These are phyloP conservation scores for Trilocha varians DNA, from an alignment of 2,888 invertebrate genomes.

Conservation along the genomic window DNA sequence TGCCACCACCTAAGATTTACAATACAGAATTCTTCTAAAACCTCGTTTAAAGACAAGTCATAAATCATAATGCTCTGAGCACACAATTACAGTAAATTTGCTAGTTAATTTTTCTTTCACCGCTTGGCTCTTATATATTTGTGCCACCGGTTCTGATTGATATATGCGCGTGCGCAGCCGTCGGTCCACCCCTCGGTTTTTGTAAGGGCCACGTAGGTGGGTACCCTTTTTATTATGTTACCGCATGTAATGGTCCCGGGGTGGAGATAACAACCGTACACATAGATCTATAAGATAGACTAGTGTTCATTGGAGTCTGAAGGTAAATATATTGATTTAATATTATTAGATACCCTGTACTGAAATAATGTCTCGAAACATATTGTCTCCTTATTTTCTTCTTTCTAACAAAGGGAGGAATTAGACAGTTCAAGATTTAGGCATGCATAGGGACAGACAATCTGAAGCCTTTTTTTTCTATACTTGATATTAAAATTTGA, in stretches of 20 bases:
- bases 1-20: too few species aligned
- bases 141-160: slow-evolving; percentile 8
- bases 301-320: slow-evolving; percentile 36
- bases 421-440: not conserved
- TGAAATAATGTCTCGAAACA: too few species aligned
- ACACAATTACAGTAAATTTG: not conserved
- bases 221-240: slow-evolving; percentile 46
- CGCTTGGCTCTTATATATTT: slow-evolving; percentile 4
- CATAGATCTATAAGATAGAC: slow-evolving; percentile 7
- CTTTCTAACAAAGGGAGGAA: not conserved
- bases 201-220: slow-evolving; percentile 36
- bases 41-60: too few species aligned
- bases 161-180: slow-evolving; percentile 33
- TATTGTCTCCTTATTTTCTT: too few species aligned
- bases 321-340: not conserved
- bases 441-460: not conserved
- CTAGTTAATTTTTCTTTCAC: slow-evolving; percentile 10
- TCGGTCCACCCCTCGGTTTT: slow-evolving; percentile 28
- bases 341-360: not conserved
- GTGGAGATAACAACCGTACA: slow-evolving; percentile 24
- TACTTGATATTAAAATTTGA: too few species aligned
- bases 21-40: too few species aligned
- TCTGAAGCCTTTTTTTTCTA: too few species aligned
- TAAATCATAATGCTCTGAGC: too few species aligned
- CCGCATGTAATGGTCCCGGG: slow-evolving; percentile 37